Evolutionary conservation across 2,888 invertebrate genomes (phyloP).

Genomic region (Drosophila putrida): DNA sequence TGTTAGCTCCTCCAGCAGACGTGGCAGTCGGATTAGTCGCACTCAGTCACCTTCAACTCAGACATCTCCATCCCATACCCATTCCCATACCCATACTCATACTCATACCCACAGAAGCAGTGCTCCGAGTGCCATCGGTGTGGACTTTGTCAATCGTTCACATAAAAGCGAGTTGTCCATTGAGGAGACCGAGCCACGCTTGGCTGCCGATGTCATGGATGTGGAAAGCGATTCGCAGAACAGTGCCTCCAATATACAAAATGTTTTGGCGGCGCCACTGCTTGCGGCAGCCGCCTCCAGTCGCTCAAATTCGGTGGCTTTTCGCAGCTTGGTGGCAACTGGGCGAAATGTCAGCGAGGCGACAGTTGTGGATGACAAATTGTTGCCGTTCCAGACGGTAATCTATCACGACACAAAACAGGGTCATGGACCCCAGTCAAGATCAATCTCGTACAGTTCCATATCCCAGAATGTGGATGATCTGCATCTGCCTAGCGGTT

Average conservation of each 20-base stretch:
- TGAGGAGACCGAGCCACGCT: constrained; percentile 87
- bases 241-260: constrained; percentile 83
- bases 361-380: constrained; percentile 62
- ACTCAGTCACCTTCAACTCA: constrained; percentile 31
- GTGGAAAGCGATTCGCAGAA: constrained; percentile 76
- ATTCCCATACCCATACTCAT: neutral
- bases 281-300: constrained; percentile 85
- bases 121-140: constrained; percentile 57
- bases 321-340: constrained; percentile 73
- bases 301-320: constrained; percentile 78
- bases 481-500: constrained; percentile 73
- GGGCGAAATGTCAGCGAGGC: constrained; percentile 48
- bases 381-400: constrained; percentile 86
- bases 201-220: constrained; percentile 83
- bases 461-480: constrained; percentile 85
- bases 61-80: neutral
- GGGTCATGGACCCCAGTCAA: constrained; percentile 83
- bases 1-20: constrained; percentile 85
- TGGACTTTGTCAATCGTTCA: constrained; percentile 85
- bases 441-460: constrained; percentile 87
- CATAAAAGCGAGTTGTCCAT: constrained; percentile 88
- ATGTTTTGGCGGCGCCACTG: constrained; percentile 85
- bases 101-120: constrained; percentile 29
- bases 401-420: constrained; percentile 86
- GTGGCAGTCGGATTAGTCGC: constrained; percentile 57